These are phyloP conservation scores for Theocolax elegans DNA, from an alignment of 1,140 invertebrate species.

Conservation along the genomic window DNA sequence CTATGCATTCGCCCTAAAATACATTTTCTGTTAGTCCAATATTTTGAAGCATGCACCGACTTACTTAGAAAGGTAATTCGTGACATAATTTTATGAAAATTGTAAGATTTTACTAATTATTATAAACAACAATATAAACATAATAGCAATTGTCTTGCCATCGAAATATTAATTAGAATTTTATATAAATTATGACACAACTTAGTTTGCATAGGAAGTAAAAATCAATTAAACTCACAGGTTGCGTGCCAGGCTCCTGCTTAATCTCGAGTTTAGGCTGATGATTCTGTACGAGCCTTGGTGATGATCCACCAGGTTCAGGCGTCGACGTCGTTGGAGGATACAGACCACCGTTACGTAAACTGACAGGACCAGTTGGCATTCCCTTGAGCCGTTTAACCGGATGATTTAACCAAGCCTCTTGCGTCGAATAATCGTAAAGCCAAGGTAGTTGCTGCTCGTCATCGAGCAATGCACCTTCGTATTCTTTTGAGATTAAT, in stretches of 20 bases:
- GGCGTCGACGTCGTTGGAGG: constrained; percentile 35
- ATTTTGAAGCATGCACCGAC: no score
- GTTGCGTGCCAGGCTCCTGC: constrained; percentile 59
- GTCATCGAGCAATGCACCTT: constrained; percentile 79
- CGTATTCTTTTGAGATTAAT: constrained; percentile 78
- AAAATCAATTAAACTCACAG: constrained; percentile 49
- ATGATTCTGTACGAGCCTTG: constrained; percentile 17
- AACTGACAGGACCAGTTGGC: not conserved
- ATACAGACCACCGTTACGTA: constrained; percentile 35
- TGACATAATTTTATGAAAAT: no score
- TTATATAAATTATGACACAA: no score
- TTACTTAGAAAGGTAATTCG: no score
- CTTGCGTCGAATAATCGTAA: constrained; percentile 87
- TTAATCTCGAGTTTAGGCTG: constrained; percentile 55
- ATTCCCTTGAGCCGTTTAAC: constrained; percentile 77
- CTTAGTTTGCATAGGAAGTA: no score
- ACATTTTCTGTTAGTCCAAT: no score
- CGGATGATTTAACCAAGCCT: constrained; percentile 89
- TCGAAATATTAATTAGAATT: no score
- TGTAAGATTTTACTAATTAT: no score
- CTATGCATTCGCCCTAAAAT: constrained; percentile 59
- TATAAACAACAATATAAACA: no score
- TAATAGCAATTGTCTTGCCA: no score
- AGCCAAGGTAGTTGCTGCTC: constrained; percentile 83
- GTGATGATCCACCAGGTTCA: not conserved